Base-by-base conservation (phyloP, 2,888 invertebrate species). In the Peribatodes rhomboidaria region DNA sequence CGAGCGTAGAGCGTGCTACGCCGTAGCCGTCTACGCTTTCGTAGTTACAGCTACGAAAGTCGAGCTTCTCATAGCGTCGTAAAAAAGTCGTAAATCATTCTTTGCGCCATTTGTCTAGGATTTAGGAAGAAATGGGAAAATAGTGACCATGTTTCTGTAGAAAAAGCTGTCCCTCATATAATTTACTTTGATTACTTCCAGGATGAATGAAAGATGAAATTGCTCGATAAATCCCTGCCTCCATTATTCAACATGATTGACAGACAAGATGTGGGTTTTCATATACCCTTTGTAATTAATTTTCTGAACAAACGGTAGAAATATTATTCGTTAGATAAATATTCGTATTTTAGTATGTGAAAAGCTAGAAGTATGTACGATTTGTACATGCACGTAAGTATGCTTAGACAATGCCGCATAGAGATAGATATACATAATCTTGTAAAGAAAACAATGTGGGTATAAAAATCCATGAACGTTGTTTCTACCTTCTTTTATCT, bases 51-150 rank as follows among this genome's bases (percentile, higher is more conserved):
- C 72, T 73, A 73, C 72, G 69, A 65, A 56, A 53, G 55, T 50
- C 27, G 41, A 59, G 63, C 58, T 63, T 53, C 14, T 60, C 65
- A 68, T 70, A 70, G 72, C 69, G 22, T 62, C 49, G 67, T 56
- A 56, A 65, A 65, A 63, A 49, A 33, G 65, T 63, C 65, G 67
- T 69, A 73, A 67, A 71, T 73, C 69, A 69, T 69, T 60, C 52
- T 59, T 62, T 46, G 44, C 50, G 39, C 65, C 55, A 50, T 65
- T 60, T 56, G 55, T 64, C 49, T 55, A 50, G 64, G 64, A 33
- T 55, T 65, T 60, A 1, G 37, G 37, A 44, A 27, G n/a, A 49
- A 49, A 20, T 20, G 6, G 27, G 33, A 35, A 33, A 53, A 35
- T 16, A 20, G 47, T 58, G 57, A 63, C 63, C 27, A 53, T 20